Evolutionary conservation across 1,140 invertebrate genomes (phyloP).

Genomic region (Agrilus planipennis): DNA sequence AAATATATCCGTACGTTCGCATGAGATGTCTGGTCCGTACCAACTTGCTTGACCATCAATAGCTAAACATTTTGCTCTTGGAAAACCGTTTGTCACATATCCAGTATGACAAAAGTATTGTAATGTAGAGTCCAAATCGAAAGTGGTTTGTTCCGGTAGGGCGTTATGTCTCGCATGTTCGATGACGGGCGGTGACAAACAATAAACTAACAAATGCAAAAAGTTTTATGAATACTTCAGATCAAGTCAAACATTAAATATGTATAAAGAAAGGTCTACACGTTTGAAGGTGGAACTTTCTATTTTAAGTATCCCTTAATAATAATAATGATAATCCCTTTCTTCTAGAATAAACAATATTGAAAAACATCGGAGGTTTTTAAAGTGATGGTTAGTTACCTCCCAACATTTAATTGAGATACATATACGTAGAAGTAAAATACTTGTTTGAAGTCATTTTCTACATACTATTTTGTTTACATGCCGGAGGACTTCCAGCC

Average conservation of each 20-base stretch:
- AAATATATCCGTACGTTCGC: slow-evolving; percentile 65
- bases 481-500: slow-evolving; percentile 76
- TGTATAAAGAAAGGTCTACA: neutral
- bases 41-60: slow-evolving; percentile 64
- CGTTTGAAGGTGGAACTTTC: too few relatives aligned
- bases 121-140: slow-evolving; percentile 70
- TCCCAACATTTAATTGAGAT: too few relatives aligned
- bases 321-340: neutral
- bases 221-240: neutral
- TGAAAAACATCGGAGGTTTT: neutral
- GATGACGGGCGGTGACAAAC: slow-evolving; percentile 73
- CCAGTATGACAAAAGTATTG: slow-evolving; percentile 87
- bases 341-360: neutral
- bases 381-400: neutral
- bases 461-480: slow-evolving; percentile 75
- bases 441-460: too few relatives aligned
- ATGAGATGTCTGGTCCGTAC: slow-evolving; percentile 91
- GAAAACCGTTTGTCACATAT: slow-evolving; percentile 74
- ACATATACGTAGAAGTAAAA: too few relatives aligned
- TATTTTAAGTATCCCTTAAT: too few relatives aligned
- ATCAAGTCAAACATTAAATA: neutral
- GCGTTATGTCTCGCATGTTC: slow-evolving; percentile 82
- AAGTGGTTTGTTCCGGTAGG: slow-evolving; percentile 64
- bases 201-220: slow-evolving; percentile 55
- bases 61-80: slow-evolving; percentile 79